A percentile compares a stretch with the other conserved stretches of the same genome.
These are phyloP conservation scores for Lagocephalus sceleratus DNA, from an alignment of 2,797 vertebrate species.

Conservation along the genomic window DNA sequence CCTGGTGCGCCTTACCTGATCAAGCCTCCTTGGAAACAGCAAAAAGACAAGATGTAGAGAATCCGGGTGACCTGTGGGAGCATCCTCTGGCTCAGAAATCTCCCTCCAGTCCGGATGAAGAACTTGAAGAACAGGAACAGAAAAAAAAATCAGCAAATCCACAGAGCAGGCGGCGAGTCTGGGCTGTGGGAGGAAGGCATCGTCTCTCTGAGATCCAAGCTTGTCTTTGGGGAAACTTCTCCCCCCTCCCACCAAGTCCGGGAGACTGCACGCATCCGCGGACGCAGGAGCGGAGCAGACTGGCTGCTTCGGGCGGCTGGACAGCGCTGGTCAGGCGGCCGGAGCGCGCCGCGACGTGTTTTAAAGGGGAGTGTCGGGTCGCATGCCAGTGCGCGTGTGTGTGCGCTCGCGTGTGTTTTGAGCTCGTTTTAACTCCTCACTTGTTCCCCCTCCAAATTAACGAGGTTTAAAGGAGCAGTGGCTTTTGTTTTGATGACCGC, in stretches of 20 bases:
- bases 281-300: constrained; percentile 22
- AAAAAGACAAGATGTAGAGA: constrained; percentile 76
- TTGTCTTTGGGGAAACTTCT: constrained; percentile 74
- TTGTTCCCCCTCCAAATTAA: constrained; percentile 43
- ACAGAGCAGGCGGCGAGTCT: constrained; percentile 59
- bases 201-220: constrained; percentile 65
- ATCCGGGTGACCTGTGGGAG: constrained; percentile 79
- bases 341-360: constrained; percentile 33
- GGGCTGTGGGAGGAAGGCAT: constrained; percentile 66
- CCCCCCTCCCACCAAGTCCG: constrained; percentile 65
- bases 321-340: constrained; percentile 32
- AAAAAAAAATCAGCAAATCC: constrained; percentile 73
- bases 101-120: constrained; percentile 59
- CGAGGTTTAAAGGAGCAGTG: constrained; percentile 68
- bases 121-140: constrained; percentile 50
- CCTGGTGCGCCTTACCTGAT: constrained; percentile 71
- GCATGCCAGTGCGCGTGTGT: constrained; percentile 14
- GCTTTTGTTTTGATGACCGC: constrained; percentile 44
- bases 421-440: neutral
- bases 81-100: constrained; percentile 74
- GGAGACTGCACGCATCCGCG: constrained; percentile 64
- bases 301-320: constrained; percentile 40
- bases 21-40: constrained; percentile 79
- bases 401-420: neutral
- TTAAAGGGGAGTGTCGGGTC: constrained; percentile 28